Evolutionary conservation across 2,113 vertebrate species (phyloP).

Genomic region (Elephantulus edwardii): DNA sequence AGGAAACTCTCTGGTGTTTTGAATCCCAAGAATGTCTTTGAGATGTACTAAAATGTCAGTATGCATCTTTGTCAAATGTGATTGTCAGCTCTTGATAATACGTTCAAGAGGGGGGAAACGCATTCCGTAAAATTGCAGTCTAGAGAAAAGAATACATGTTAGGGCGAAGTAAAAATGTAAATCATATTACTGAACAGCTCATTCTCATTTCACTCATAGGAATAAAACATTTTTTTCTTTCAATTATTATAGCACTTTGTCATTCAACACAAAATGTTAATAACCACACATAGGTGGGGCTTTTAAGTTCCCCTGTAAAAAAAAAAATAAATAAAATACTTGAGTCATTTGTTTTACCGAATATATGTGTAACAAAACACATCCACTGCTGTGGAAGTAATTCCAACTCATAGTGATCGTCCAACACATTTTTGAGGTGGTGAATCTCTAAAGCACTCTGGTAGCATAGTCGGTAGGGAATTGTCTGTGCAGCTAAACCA

Average conservation of each 20-base stretch:
- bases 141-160: neutral
- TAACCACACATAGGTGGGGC: neutral
- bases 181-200: neutral
- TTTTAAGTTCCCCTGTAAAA: neutral
- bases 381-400: no score
- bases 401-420: no score
- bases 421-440: no score
- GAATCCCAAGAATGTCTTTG: neutral
- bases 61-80: neutral
- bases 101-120: slow-evolving; percentile 29
- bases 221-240: neutral
- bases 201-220: neutral
- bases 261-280: slow-evolving; percentile 4
- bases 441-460: no score
- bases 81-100: neutral
- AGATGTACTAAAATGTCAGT: neutral
- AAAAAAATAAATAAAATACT: neutral
- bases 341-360: neutral
- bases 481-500: no score
- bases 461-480: neutral
- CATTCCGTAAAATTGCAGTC: no score
- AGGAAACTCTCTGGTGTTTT: neutral
- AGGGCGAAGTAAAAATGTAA: neutral
- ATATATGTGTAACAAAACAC: no score
- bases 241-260: neutral